Evolutionary conservation across 92 coral and sea anemone genomes (phyloP).

Genomic region (Zoanthus solanderi): DNA sequence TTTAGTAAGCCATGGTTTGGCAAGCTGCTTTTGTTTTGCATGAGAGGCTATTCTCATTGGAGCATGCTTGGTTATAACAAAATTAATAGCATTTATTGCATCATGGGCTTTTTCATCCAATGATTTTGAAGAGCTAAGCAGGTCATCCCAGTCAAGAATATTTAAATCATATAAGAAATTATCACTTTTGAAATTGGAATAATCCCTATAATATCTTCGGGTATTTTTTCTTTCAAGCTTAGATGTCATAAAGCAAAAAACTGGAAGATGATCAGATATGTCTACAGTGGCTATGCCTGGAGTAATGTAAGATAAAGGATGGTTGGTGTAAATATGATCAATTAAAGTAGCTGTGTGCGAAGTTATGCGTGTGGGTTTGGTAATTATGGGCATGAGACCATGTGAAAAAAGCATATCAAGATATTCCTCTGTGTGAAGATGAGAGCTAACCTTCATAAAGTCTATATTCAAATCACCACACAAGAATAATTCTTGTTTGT

Average conservation of each 20-base stretch:
- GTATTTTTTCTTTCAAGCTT: neutral
- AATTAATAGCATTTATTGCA: neutral
- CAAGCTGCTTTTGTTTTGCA: constrained; percentile 1
- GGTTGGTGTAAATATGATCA: constrained; percentile 52
- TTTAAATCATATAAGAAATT: neutral
- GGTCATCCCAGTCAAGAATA: neutral
- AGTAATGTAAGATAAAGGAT: neutral
- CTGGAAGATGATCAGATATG: neutral
- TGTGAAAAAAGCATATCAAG: constrained; percentile 24
- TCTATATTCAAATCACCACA: constrained; percentile 8
- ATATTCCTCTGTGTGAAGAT: constrained; percentile 26
- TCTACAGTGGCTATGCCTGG: neutral
- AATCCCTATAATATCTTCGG: constrained; percentile 8
- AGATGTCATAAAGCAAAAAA: neutral
- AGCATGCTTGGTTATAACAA: constrained; percentile 31
- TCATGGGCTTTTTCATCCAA: constrained; percentile 11
- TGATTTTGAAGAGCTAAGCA: neutral
- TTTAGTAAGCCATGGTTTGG: neutral
- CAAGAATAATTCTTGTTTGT: constrained; percentile 9
- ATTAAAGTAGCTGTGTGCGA: neutral
- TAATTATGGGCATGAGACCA: constrained; percentile 30
- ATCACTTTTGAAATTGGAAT: constrained; percentile 2
- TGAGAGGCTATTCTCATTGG: constrained; percentile 16
- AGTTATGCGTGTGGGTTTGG: constrained; percentile 40
- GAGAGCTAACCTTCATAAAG: neutral